Percentiles rank a stretch among this genome's conserved stretches.
Conservation (phyloP, 2,797 vertebrate genomes). For the Anabacerthia variegaticeps region DNA sequence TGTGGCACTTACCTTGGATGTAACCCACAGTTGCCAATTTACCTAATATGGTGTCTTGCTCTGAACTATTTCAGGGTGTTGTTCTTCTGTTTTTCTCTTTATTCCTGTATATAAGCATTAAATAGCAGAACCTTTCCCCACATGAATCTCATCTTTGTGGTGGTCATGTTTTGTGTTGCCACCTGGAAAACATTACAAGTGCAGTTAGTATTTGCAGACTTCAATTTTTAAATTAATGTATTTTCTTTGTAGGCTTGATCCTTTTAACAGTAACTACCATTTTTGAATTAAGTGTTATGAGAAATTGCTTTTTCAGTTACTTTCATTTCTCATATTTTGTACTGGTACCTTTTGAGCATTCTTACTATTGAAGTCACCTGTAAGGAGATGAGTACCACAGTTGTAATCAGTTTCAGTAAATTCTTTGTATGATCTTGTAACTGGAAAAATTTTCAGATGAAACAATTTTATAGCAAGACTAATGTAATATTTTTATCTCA, state of each 20-base stretch:
- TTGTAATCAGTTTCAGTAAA: background rate
- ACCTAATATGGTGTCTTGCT: background rate
- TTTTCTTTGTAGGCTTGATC: background rate
- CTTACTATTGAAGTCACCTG: background rate
- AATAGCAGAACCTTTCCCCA: background rate
- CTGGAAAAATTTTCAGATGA: background rate
- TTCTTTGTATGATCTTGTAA: background rate
- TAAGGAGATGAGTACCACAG: background rate
- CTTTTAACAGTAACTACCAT: background rate
- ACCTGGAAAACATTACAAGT: background rate
- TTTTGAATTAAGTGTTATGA: background rate
- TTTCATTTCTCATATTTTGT: background rate
- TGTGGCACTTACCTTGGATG: background rate
- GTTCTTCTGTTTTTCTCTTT: background rate
- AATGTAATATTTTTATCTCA: background rate
- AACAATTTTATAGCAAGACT: background rate
- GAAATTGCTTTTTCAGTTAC: background rate
- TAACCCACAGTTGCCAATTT: background rate
- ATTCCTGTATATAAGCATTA: background rate
- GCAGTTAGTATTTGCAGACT: background rate
- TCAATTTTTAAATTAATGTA: background rate
- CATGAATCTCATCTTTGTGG: background rate
- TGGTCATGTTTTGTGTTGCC: background rate
- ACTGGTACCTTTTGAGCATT: background rate
- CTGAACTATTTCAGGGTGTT: background rate